Evolutionary conservation across 2,113 vertebrate species (phyloP), one percentile per base, ranked within the genome.

Genomic region (Carollia perspicillata): DNA sequence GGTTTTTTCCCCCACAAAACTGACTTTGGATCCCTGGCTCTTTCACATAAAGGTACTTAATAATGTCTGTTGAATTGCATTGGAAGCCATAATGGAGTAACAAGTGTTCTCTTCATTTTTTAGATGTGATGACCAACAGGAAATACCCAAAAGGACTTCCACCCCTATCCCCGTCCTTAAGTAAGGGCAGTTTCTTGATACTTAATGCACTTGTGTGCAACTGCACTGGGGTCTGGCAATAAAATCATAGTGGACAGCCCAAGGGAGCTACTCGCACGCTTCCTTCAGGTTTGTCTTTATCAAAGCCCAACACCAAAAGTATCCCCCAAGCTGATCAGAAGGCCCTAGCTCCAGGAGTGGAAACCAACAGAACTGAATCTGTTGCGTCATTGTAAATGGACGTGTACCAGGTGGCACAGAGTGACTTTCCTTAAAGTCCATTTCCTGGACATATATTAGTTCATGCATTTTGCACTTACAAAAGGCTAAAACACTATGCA

Each of bases 1-100:
- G n/a, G n/a, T n/a, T 75, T 37, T 60, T 94, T 84, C 93, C 89
- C 94, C 92, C 47, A 90, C 20, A 58, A 63, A 22, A 40, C 13
- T 96, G 35, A 74, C 30, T 89, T 83, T 93, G 44, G 9, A 53
- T 80, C 28, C 26, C 20, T 60, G 17, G 17, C 17, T 60, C 33
- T 93, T 80, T 81, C 81, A 68, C 7, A 37, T 23, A 92, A 78
- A 42, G 22, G 18, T 6, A 60, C 69, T 94, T 79, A 90, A 83
- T 86, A 74, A 89, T 35, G 44, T 37, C 80, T 71, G 60, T 8
- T 44, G 18, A 87, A 87, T 35, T 78, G 53, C 5, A 13, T 71
- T 84, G 35, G 35, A 30, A 8, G n/a, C 3, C 18, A 66, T 74
- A 65, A 65, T 78, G 60, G 42, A 42, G 4, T 51, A 90, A 51